Conservation (phyloP, 2,797 vertebrate species). For the Hyperoplus immaculatus region DNA sequence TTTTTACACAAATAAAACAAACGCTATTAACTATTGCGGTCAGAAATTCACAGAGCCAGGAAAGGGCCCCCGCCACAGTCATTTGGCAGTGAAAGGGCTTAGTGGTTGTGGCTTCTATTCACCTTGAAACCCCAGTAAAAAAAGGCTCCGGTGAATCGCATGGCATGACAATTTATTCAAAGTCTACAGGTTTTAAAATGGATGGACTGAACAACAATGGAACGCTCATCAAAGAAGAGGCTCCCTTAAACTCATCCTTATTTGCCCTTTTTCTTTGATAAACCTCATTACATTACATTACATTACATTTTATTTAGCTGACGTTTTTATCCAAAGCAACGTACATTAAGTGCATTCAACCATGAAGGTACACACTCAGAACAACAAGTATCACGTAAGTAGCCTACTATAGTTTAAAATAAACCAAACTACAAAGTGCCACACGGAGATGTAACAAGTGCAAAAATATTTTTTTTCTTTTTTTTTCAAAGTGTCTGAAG, state of each 20-base stretch:
- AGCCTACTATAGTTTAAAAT: too few species aligned
- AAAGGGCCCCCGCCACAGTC: slow-evolving; percentile 78
- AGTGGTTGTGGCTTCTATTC: slow-evolving; percentile 86
- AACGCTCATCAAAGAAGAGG: slow-evolving; percentile 41
- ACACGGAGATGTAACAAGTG: too few species aligned
- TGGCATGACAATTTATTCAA: slow-evolving; percentile 80
- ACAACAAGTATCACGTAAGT: too few species aligned
- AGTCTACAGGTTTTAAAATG: slow-evolving; percentile 59
- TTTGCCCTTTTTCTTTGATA: slow-evolving; percentile 1
- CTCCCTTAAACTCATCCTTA: slow-evolving; percentile 9
- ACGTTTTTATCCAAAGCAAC: too few species aligned
- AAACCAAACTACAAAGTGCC: too few species aligned
- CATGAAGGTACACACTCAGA: too few species aligned
- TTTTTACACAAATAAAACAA: slow-evolving; percentile 81
- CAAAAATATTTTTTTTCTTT: too few species aligned
- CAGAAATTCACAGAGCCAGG: slow-evolving; percentile 76
- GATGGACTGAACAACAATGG: slow-evolving; percentile 56
- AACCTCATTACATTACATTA: background rate
- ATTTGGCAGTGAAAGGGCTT: slow-evolving; percentile 88
- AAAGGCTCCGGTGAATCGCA: slow-evolving; percentile 60
- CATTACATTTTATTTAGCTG: too few species aligned
- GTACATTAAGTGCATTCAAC: too few species aligned
- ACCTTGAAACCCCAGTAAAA: slow-evolving; percentile 82
- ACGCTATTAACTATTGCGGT: slow-evolving; percentile 79
- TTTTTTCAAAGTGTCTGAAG: too few species aligned